Evolutionary conservation across 2,113 vertebrate species (phyloP).

Genomic region (Lichenostomus cassidix): DNA sequence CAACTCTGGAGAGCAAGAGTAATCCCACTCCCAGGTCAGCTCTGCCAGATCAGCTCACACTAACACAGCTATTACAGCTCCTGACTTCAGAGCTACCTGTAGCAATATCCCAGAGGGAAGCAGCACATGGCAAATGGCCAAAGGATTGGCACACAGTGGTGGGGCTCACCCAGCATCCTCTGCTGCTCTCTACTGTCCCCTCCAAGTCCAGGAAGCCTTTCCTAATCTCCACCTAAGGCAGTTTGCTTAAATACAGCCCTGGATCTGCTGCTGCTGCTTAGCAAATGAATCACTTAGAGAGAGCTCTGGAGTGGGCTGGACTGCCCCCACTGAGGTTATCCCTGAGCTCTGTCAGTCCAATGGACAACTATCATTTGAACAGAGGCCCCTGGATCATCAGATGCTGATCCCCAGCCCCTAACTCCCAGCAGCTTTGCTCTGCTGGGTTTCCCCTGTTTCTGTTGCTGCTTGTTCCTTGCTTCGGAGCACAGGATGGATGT

Average conservation of each 20-base stretch:
- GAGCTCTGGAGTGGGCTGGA: neutral
- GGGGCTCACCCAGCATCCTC: neutral
- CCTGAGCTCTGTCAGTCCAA: neutral
- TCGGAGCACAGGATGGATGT: neutral
- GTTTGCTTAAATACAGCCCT: neutral
- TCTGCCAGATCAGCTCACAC: neutral
- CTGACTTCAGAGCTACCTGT: neutral
- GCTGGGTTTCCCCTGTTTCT: neutral
- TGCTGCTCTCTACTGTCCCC: neutral
- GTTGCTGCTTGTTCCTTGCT: neutral
- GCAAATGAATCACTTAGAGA: neutral
- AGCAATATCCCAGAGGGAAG: neutral
- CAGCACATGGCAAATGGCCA: neutral
- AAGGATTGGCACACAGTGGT: neutral
- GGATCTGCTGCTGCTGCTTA: neutral
- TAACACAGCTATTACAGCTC: neutral
- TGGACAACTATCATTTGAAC: neutral
- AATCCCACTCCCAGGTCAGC: neutral
- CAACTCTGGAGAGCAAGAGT: neutral
- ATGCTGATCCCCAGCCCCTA: neutral
- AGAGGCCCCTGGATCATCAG: neutral
- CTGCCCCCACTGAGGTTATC: too few relatives aligned
- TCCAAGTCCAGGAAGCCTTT: neutral
- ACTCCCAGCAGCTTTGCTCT: neutral
- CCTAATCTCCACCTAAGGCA: rapidly evolving